Evolutionary conservation across 37 sponge, comb jelly and placozoan species (phyloP).

Genomic region (Mnemiopsis leidyi): DNA sequence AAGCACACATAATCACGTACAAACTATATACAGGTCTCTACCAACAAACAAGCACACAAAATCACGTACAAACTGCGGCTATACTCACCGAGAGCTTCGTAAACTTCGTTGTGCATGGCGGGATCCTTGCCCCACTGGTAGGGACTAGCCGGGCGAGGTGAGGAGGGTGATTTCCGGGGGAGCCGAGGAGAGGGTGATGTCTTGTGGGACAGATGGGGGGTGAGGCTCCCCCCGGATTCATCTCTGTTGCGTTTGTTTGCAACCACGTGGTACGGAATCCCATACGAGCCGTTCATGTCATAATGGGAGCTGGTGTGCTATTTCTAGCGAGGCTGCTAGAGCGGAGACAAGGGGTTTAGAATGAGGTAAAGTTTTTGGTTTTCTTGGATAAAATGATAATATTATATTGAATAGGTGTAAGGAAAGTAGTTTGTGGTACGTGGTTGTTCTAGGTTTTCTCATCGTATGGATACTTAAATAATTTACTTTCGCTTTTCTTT

Average conservation of each 20-base stretch:
- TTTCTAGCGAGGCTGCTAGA: background rate
- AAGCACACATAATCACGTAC: too few species aligned
- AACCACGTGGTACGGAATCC: background rate
- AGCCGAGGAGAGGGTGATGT: background rate
- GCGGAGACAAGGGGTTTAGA: background rate
- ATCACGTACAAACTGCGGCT: too few species aligned
- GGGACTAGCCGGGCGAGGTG: background rate
- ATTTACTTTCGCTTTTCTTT: too few species aligned
- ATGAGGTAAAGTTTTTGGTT: too few species aligned
- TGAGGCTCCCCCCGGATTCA: background rate
- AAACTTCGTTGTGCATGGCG: background rate
- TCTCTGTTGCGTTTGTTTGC: background rate
- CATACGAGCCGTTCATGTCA: background rate
- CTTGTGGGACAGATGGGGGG: conserved; percentile 46
- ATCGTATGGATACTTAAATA: too few species aligned
- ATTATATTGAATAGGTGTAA: too few species aligned
- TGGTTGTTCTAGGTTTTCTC: too few species aligned
- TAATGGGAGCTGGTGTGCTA: background rate
- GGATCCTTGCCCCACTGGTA: background rate
- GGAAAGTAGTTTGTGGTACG: too few species aligned
- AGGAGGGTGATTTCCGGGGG: background rate
- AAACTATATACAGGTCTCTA: too few species aligned
- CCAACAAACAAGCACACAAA: too few species aligned
- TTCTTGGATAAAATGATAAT: too few species aligned
- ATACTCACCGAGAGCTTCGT: background rate